Conservation (phyloP, 2,888 invertebrate species). For the Keiferia lycopersicella region DNA sequence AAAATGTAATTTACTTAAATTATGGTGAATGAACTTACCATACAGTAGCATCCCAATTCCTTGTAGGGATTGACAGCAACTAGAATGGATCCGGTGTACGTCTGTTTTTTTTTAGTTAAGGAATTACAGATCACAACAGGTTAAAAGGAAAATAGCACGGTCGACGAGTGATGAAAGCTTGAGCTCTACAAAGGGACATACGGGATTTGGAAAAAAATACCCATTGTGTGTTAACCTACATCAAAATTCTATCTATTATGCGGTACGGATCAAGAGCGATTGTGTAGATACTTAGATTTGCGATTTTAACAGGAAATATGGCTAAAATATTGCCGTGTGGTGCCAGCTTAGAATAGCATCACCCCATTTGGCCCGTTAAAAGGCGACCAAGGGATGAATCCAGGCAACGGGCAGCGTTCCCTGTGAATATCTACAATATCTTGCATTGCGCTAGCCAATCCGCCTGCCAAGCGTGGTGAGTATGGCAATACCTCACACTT, state of each 20-base stretch:
- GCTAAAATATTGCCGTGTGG: too few relatives aligned
- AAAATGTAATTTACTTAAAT: background rate
- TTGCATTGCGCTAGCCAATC: too few relatives aligned
- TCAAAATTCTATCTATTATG: background rate
- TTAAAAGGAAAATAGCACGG: background rate
- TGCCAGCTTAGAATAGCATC: too few relatives aligned
- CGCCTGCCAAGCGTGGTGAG: too few relatives aligned
- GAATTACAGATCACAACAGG: conserved; percentile 50
- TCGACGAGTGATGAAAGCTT: background rate
- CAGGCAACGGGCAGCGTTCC: too few relatives aligned
- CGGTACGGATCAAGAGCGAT: too few relatives aligned
- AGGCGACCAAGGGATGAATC: too few relatives aligned
- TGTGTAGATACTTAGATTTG: too few relatives aligned
- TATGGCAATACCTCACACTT: too few relatives aligned
- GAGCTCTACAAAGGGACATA: background rate
- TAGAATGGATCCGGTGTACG: conserved; percentile 95
- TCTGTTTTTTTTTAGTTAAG: conserved; percentile 83
- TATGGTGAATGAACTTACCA: conserved; percentile 83
- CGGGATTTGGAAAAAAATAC: background rate
- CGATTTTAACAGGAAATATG: too few relatives aligned
- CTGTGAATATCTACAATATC: too few relatives aligned
- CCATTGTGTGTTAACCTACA: background rate
- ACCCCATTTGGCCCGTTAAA: too few relatives aligned
- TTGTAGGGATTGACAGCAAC: conserved; percentile 97
- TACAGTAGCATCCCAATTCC: conserved; percentile 92